Conservation (phyloP, 2,888 invertebrate species). For the Andrena haemorrhoa region DNA sequence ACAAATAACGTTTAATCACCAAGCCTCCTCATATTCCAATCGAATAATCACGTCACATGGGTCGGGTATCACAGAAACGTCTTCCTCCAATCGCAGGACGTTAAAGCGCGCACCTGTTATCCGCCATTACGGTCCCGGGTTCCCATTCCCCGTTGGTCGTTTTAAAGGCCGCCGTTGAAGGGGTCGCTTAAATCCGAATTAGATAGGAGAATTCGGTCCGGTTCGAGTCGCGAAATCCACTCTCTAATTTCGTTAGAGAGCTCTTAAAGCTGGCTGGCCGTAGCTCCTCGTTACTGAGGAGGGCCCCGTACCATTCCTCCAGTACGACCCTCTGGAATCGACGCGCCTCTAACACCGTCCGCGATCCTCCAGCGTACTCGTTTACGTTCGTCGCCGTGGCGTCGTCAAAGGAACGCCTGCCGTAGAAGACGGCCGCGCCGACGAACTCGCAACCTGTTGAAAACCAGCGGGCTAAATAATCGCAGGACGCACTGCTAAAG, state of each 20-base stretch:
- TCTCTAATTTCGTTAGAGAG: constrained; percentile 44
- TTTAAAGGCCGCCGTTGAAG: constrained; percentile 17
- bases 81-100: not conserved
- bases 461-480: constrained; percentile 38
- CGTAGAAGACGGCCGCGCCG: constrained; percentile 29
- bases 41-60: not conserved
- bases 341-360: not conserved
- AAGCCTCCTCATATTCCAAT: no score
- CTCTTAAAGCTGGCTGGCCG: constrained; percentile 16
- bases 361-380: not conserved
- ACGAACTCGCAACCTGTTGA: constrained; percentile 53
- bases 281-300: constrained; percentile 17
- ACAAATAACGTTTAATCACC: no score
- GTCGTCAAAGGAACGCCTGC: constrained; percentile 32
- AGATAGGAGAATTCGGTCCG: constrained; percentile 31
- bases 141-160: constrained; percentile 1
- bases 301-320: constrained; percentile 4
- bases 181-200: constrained; percentile 43
- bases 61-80: not conserved
- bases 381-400: not conserved
- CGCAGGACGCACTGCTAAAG: constrained; percentile 13
- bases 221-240: constrained; percentile 27
- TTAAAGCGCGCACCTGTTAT: constrained; percentile 21
- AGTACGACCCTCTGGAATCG: not conserved
- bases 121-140: constrained; percentile 13